Percentiles rank a stretch among this genome's conserved stretches.
phyloP scores from a whole-genome alignment of 2,113 vertebrate genomes.

The Maccullochella peelii region DNA sequence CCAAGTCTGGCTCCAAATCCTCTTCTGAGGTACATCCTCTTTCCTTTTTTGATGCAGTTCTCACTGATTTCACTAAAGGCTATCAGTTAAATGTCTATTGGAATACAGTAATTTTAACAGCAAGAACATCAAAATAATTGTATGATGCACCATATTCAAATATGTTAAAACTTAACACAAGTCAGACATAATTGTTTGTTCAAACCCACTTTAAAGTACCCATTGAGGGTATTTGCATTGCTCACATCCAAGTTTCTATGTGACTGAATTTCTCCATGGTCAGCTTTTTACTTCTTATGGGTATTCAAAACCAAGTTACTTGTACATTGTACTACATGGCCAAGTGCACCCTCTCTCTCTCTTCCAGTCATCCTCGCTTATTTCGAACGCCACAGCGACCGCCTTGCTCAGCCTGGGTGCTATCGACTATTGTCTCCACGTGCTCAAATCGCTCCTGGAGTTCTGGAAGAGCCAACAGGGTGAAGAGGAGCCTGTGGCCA shows the following conservation, averaged over 20 bases:
- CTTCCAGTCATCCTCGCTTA: constrained; percentile 93
- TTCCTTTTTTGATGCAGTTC: neutral
- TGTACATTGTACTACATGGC: constrained; percentile 1
- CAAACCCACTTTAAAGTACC: neutral
- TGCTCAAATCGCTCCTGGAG: constrained; percentile 95
- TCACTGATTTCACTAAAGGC: neutral
- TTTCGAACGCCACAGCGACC: constrained; percentile 96
- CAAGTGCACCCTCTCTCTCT: constrained; percentile 46
- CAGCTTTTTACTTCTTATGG: neutral
- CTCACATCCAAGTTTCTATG: neutral
- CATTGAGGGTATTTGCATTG: neutral
- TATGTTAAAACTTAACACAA: neutral
- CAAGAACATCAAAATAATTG: neutral
- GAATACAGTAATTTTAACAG: neutral
- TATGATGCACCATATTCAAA: neutral
- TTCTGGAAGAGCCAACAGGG: constrained; percentile 98
- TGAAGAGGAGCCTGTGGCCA: constrained; percentile 92
- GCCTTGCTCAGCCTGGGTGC: constrained; percentile 95
- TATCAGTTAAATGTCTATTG: neutral
- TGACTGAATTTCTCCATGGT: neutral
- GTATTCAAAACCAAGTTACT: neutral
- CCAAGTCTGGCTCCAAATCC: constrained; percentile 97
- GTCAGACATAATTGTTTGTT: neutral
- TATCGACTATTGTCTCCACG: constrained; percentile 97
- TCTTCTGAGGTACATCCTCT: constrained; percentile 92